A percentile compares a stretch with the other conserved stretches of the same genome.
Conservation (phyloP, 2,113 vertebrate species). For the Craseonycteris thonglongyai region DNA sequence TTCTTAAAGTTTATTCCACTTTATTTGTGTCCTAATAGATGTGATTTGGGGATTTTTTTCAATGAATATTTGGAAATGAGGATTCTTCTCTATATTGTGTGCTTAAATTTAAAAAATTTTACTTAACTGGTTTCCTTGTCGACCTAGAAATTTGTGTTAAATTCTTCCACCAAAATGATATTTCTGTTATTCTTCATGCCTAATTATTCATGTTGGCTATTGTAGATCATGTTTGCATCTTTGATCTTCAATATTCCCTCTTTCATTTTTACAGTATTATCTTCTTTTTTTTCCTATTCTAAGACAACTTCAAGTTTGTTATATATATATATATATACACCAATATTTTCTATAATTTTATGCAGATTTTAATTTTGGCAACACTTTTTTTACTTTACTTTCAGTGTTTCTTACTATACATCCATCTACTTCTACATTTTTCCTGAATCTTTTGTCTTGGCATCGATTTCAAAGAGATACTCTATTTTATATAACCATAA, state of each 20-base stretch:
- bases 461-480: background rate
- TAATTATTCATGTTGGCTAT: background rate
- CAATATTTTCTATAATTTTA: background rate
- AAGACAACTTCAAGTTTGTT: background rate
- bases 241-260: background rate
- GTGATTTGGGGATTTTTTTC: background rate
- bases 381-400: background rate
- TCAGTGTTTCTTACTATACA: background rate
- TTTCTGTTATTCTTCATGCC: background rate
- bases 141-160: background rate
- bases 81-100: background rate
- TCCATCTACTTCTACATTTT: background rate
- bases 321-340: background rate
- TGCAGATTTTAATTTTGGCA: conserved; percentile 13
- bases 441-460: background rate
- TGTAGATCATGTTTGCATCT: background rate
- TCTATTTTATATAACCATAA: background rate
- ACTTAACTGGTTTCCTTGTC: background rate
- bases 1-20: background rate
- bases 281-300: background rate
- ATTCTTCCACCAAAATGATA: background rate
- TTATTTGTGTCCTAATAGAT: background rate
- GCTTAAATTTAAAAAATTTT: background rate
- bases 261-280: background rate
- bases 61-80: background rate